Conservation (phyloP, 2,113 vertebrate genomes). For the Cranoglanis bouderius region DNA sequence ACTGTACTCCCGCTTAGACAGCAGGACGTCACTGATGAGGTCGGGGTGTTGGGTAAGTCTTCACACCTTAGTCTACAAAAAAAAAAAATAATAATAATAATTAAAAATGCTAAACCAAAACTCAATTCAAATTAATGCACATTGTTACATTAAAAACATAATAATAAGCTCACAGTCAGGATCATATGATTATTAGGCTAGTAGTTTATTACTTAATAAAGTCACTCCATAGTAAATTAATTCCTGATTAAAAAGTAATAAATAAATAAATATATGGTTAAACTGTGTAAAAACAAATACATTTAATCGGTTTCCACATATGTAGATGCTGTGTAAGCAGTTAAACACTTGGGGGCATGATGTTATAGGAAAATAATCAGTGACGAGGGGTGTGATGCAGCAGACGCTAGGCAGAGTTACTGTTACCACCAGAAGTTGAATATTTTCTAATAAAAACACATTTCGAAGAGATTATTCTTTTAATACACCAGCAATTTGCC, state of each 20-base stretch:
- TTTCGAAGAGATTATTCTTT: background rate
- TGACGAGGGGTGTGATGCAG: background rate
- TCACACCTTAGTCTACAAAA: background rate
- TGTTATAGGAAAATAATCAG: background rate
- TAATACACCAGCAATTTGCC: background rate
- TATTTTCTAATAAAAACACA: background rate
- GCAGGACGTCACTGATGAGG: background rate
- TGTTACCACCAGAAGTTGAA: background rate
- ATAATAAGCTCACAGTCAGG: background rate
- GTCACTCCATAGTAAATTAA: background rate
- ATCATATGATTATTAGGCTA: background rate
- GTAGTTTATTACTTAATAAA: background rate
- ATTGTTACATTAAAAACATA: background rate
- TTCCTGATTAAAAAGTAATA: background rate
- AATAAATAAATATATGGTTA: background rate
- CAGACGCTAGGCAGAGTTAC: background rate
- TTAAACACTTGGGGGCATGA: background rate
- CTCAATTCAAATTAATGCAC: background rate
- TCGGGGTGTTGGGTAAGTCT: background rate
- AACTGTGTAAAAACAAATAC: background rate
- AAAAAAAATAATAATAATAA: background rate
- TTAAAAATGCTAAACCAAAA: background rate
- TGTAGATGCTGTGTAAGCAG: background rate
- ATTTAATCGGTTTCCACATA: background rate
- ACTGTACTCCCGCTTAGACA: conserved; percentile 6